Percentiles rank a stretch among this genome's conserved stretches.
Conservation (phyloP, 2,888 invertebrate species). For the Ariolimax columbianus region DNA sequence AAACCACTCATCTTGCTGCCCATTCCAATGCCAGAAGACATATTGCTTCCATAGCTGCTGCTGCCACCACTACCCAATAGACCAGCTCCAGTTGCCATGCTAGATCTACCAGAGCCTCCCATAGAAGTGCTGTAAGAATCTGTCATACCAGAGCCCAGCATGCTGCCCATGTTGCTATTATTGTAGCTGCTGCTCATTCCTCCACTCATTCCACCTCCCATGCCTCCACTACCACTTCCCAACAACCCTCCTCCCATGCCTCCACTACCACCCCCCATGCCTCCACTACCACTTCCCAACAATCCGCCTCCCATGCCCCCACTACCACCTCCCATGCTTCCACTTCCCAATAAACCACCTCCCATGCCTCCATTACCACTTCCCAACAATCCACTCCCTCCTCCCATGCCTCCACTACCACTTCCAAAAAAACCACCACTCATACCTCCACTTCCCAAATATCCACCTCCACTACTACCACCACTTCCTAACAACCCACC, state of each 20-base stretch:
- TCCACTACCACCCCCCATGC: neutral
- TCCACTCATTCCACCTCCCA: conserved; percentile 29
- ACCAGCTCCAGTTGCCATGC: conserved; percentile 32
- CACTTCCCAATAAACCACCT: conserved; percentile 30
- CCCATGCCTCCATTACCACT: conserved; percentile 17
- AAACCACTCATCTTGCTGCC: conserved; percentile 22
- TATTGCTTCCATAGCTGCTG: conserved; percentile 2
- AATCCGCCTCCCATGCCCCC: conserved; percentile 24
- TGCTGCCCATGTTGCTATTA: conserved; percentile 9
- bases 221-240: conserved; percentile 32
- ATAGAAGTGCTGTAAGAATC: conserved; percentile 34
- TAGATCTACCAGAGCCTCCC: conserved; percentile 27
- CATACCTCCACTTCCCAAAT: conserved; percentile 4
- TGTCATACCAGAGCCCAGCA: conserved; percentile 3
- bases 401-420: neutral
- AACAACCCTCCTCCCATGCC: conserved; percentile 2
- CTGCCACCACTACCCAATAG: conserved; percentile 18
- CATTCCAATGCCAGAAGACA: neutral
- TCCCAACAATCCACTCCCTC: conserved; percentile 14
- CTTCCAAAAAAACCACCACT: conserved; percentile 3
- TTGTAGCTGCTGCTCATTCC: conserved; percentile 1
- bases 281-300: conserved; percentile 24
- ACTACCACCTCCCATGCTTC: neutral
- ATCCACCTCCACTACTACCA: conserved; percentile 17
- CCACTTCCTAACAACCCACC: conserved; percentile 10